A percentile compares a stretch with the other conserved stretches of the same genome.
Conservation (phyloP, 2,797 vertebrate species). For the Silurus aristotelis region DNA sequence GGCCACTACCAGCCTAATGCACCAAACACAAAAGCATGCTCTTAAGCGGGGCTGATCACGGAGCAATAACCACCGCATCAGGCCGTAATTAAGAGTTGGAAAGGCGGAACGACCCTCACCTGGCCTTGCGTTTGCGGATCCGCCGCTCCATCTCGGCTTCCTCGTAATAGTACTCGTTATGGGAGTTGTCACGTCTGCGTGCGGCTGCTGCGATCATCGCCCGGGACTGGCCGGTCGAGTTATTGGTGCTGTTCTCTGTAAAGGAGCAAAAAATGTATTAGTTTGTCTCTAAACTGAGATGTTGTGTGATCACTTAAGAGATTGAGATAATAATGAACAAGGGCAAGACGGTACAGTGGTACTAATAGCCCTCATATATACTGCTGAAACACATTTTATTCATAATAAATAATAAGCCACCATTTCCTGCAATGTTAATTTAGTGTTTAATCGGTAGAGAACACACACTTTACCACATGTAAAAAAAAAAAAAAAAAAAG, state of each 20-base stretch:
- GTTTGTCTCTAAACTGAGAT: no score
- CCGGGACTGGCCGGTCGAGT: constrained; percentile 86
- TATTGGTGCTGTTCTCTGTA: constrained; percentile 86
- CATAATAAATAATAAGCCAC: no score
- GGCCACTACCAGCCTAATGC: constrained; percentile 87
- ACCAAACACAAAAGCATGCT: neutral
- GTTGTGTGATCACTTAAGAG: no score
- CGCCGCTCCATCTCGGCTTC: constrained; percentile 91
- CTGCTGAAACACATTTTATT: no score
- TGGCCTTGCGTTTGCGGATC: constrained; percentile 87
- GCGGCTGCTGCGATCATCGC: constrained; percentile 86
- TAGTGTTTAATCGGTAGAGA: no score
- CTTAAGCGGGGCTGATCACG: neutral
- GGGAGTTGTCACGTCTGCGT: constrained; percentile 86
- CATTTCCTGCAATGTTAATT: no score
- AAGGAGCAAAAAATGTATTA: neutral
- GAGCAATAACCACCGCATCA: no score
- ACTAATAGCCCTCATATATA: no score
- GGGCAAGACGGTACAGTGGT: no score
- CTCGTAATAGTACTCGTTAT: constrained; percentile 92
- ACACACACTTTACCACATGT: no score
- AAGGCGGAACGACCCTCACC: constrained; percentile 64
- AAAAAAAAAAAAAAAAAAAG: no score
- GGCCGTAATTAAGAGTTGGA: neutral
- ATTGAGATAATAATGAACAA: no score